Evolutionary conservation across 2,888 invertebrate genomes (phyloP), one percentile per base, ranked within the genome.

Genomic region (Scotopteryx bipunctaria): DNA sequence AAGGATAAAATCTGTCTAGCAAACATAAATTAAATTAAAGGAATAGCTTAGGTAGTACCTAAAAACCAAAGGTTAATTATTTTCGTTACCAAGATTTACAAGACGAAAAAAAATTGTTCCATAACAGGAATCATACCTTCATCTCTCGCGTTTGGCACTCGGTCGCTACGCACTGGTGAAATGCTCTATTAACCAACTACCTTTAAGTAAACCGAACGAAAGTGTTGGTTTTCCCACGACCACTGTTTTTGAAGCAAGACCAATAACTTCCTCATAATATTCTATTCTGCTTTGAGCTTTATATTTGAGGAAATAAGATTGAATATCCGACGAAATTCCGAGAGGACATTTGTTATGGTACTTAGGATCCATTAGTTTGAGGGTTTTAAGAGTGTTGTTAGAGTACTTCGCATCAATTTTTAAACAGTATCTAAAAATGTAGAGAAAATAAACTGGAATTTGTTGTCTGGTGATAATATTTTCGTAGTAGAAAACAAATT

Each of bases 351-450:
- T 49, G 48, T 60, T 63, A 66, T 61, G 42, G 31, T 53, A 51
- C 42, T 50, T 51, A 45, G 25, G 58, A 54, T 59, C 62, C 69
- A 67, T 70, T 70, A 66, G 58, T 59, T 56, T 46, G 23, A 43
- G 54, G 51, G 55, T 46, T 59, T 52, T 66, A 68, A 65, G 42
- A 64, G 52, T 55, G 48, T 59, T 42, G 16, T 69, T 63, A 42
- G 41, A 29, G 49, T 31, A 47, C 41, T 27, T 29, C 44, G 38
- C 59, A 45, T 60, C 55, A 32, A 60, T 59, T 62, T 65, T 64
- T 62, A 49, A 59, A 46, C 25, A 44, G 47, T 35, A 50, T 50
- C 25, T 36, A 21, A 50, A 55, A 59, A 52, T 49, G 48, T 41
- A 45, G 52, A 35, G 44, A 8, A n/a, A 13, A 29, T 17, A 15